Percentiles rank a stretch among this genome's conserved stretches.
Conservation (phyloP, 2,113 vertebrate species). For the Telmatochromis bifrenatus region DNA sequence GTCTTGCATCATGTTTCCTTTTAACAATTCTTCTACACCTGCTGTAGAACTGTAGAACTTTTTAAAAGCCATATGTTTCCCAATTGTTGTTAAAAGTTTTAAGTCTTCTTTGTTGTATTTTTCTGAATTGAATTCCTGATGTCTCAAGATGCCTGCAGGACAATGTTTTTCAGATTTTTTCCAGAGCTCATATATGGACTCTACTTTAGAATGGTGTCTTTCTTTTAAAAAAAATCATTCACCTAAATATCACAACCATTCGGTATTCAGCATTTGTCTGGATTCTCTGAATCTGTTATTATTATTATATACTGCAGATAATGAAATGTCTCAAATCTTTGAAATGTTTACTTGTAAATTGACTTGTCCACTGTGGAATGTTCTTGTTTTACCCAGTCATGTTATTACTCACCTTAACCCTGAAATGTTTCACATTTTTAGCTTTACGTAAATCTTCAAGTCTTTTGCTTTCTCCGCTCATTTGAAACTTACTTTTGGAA, state of each 20-base stretch:
- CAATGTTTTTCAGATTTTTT: neutral
- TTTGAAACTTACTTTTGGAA: neutral
- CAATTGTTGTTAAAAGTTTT: neutral
- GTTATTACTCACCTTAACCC: neutral
- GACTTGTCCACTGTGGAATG: neutral
- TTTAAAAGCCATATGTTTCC: neutral
- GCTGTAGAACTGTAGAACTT: neutral
- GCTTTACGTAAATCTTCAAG: neutral
- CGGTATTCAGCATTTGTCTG: neutral
- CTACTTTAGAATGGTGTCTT: neutral
- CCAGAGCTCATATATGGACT: neutral
- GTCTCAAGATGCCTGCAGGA: neutral
- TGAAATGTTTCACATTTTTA: neutral
- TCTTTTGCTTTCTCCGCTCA: neutral
- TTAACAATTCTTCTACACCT: neutral
- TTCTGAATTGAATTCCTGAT: neutral
- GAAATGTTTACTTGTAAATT: neutral
- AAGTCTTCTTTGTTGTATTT: neutral
- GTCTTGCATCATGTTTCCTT: neutral
- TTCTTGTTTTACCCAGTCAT: neutral
- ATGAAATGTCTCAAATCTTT: neutral
- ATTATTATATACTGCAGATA: neutral
- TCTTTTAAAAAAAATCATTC: neutral
- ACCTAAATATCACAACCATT: neutral
- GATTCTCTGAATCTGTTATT: neutral